Evolutionary conservation across 2,888 invertebrate species (phyloP).

Genomic region (Hirtodrosophila cameraria): DNA sequence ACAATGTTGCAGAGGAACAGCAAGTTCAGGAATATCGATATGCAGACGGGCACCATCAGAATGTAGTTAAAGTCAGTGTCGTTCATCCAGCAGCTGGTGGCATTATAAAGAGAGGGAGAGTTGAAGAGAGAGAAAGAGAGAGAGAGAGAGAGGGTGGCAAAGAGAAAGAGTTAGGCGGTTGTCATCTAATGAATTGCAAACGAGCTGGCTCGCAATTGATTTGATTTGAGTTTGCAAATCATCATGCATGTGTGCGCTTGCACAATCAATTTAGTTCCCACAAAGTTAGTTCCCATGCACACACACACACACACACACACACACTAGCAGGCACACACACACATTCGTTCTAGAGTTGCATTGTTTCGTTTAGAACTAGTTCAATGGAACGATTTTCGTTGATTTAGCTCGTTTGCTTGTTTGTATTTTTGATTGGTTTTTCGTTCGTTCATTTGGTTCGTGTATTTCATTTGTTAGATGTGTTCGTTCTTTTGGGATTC

Average conservation of each 20-base stretch:
- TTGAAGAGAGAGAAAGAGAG: background rate
- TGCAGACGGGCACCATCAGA: slow-evolving; percentile 90
- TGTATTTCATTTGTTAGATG: no score
- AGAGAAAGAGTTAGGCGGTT: slow-evolving; percentile 9
- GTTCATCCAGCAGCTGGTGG: slow-evolving; percentile 90
- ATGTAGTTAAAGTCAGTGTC: slow-evolving; percentile 89
- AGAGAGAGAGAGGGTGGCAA: background rate
- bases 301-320: slow-evolving; percentile 17
- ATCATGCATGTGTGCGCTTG: slow-evolving; percentile 25
- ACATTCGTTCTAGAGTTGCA: background rate
- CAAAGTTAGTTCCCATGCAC: no score
- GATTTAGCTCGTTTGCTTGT: no score
- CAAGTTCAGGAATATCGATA: slow-evolving; percentile 92
- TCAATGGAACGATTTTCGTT: no score
- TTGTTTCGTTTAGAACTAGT: no score
- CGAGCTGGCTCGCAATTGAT: slow-evolving; percentile 41
- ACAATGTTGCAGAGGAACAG: slow-evolving; percentile 95
- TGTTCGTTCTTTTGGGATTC: no score
- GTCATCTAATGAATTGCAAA: slow-evolving; percentile 56
- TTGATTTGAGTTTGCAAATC: slow-evolving; percentile 47
- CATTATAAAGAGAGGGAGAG: background rate
- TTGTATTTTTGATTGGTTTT: no score
- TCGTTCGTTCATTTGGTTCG: no score
- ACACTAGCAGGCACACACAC: background rate
- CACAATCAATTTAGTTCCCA: slow-evolving; percentile 37